A percentile compares a stretch with the other conserved stretches of the same genome.
Evolutionary conservation across 1,140 invertebrate genomes (phyloP).

Genomic region (Rhagoletis pomonella): DNA sequence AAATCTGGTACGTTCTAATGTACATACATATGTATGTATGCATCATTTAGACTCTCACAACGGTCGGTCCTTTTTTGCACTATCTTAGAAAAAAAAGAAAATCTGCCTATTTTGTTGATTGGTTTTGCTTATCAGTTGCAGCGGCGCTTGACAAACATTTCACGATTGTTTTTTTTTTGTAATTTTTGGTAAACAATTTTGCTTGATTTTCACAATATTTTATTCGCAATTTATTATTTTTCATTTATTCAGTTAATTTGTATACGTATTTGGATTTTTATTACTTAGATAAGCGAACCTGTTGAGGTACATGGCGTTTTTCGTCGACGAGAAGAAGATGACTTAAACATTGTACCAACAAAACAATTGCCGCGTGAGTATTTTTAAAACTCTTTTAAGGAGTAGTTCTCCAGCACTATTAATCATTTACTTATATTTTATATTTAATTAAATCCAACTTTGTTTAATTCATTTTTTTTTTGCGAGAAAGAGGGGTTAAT

Average conservation of each 20-base stretch:
- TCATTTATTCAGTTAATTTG: background rate
- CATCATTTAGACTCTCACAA: too few species aligned
- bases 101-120: conserved; percentile 20
- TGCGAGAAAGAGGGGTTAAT: too few species aligned
- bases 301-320: conserved; percentile 68
- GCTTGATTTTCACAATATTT: background rate
- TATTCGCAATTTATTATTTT: background rate
- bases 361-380: conserved; percentile 58
- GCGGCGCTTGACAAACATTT: background rate
- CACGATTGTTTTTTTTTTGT: background rate
- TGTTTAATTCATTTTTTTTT: too few species aligned
- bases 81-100: background rate
- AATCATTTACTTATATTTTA: too few species aligned
- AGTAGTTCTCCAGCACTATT: too few species aligned
- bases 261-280: conserved; percentile 1
- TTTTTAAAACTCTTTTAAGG: background rate
- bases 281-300: conserved; percentile 51
- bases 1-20: background rate
- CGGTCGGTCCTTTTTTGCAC: background rate
- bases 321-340: conserved; percentile 67
- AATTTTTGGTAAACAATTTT: background rate
- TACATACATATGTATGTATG: background rate
- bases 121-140: conserved; percentile 31
- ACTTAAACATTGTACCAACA: conserved; percentile 65
- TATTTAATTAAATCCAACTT: too few species aligned